Percentiles rank a stretch among this genome's conserved stretches.
Conservation (phyloP, 2,888 invertebrate genomes). For the Pecten maximus region DNA sequence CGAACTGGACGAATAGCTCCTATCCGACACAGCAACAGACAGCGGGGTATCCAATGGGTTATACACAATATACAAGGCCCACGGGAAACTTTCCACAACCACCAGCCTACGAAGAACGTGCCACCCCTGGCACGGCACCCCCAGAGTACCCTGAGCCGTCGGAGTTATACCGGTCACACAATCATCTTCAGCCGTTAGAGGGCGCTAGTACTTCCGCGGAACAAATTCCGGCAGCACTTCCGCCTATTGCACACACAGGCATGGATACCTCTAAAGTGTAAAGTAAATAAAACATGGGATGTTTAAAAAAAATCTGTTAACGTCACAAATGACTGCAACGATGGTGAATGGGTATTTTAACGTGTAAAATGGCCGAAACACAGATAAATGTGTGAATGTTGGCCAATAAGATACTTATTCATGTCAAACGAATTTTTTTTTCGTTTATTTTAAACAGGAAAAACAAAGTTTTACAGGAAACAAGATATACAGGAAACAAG, state of each 20-base stretch:
- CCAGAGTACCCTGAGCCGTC: neutral
- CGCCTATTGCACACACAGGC: neutral
- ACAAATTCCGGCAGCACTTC: neutral
- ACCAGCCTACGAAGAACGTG: neutral
- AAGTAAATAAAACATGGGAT: no score
- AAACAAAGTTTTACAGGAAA: no score
- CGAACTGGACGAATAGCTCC: neutral
- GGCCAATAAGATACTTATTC: no score
- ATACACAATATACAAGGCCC: neutral
- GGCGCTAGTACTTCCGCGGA: neutral
- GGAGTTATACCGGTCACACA: neutral
- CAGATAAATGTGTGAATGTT: no score
- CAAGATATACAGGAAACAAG: no score
- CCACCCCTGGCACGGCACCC: neutral
- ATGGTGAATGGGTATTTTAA: no score
- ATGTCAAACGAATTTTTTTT: no score
- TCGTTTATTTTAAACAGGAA: no score
- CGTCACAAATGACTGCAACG: no score
- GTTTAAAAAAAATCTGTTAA: no score
- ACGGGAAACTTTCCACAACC: neutral
- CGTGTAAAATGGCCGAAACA: neutral
- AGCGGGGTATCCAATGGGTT: neutral
- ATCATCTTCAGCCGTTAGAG: neutral
- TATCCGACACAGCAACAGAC: neutral
- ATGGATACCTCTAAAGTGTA: neutral